These are phyloP conservation scores for Notarius quadriscutis DNA, from an alignment of 2,113 vertebrate genomes.

Conservation along the genomic window DNA sequence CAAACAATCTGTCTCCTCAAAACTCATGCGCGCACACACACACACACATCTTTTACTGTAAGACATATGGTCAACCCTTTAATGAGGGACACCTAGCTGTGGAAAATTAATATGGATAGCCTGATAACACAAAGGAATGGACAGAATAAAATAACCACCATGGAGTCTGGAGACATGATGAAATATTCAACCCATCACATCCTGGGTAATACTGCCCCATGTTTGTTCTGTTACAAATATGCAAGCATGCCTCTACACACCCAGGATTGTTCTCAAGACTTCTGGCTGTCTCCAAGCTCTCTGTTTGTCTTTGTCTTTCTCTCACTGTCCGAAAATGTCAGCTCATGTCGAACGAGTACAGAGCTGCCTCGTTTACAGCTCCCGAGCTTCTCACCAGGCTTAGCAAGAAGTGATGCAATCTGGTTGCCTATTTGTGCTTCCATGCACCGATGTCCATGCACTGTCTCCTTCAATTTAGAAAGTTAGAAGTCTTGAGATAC, in stretches of 20 bases:
- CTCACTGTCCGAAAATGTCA: conserved; percentile 11
- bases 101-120: conserved; percentile 33
- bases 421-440: neutral
- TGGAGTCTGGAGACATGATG: neutral
- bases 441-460: neutral
- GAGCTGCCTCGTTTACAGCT: neutral
- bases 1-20: conserved; percentile 42
- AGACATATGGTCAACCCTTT: conserved; percentile 29
- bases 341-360: neutral
- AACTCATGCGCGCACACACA: neutral
- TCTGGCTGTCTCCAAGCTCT: neutral
- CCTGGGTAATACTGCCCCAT: neutral
- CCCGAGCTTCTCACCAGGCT: neutral
- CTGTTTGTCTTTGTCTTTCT: neutral
- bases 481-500: neutral
- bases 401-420: neutral
- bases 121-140: neutral
- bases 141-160: neutral
- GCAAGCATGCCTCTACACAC: neutral
- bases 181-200: neutral
- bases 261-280: neutral
- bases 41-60: conserved; percentile 10
- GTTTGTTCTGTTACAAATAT: neutral
- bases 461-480: neutral
- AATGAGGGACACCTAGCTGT: conserved; percentile 12